phyloP scores from a whole-genome alignment of 2,888 invertebrate species.

The Tenthredo distinguenda region DNA sequence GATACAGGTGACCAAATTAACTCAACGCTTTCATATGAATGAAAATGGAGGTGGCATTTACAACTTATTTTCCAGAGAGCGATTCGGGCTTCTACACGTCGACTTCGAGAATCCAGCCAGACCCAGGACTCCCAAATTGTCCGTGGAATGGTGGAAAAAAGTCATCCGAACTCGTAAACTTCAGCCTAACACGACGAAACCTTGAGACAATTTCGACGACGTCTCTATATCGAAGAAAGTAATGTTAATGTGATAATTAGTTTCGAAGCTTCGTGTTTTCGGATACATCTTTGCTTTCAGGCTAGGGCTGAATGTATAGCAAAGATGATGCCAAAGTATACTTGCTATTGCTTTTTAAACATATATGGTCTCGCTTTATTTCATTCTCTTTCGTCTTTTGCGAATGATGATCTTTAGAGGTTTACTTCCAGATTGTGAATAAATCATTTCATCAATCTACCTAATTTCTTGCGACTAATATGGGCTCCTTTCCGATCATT shows the following conservation, averaged over 20 bases:
- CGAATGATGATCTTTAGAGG: neutral
- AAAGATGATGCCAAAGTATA: neutral
- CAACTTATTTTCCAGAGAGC: constrained; percentile 79
- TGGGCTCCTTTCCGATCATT: too few species aligned
- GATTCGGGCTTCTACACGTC: constrained; percentile 86
- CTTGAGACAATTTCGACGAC: neutral
- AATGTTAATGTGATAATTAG: neutral
- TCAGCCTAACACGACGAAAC: neutral
- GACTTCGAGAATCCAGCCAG: constrained; percentile 82
- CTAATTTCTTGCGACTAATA: too few species aligned
- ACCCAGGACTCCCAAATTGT: constrained; percentile 83
- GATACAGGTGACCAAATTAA: constrained; percentile 80
- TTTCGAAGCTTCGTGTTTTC: neutral
- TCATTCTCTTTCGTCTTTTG: neutral
- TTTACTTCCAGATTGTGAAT: neutral
- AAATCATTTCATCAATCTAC: neutral
- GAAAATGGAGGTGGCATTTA: neutral
- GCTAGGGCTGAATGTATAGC: too few species aligned
- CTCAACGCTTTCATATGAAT: neutral
- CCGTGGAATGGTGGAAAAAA: constrained; percentile 81
- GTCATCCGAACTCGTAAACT: constrained; percentile 78
- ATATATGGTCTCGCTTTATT: neutral
- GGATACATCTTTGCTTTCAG: neutral
- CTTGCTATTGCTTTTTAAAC: too few species aligned
- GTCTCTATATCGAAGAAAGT: neutral